Conservation (phyloP, 2,113 vertebrate species). For the Jacana jacana region DNA sequence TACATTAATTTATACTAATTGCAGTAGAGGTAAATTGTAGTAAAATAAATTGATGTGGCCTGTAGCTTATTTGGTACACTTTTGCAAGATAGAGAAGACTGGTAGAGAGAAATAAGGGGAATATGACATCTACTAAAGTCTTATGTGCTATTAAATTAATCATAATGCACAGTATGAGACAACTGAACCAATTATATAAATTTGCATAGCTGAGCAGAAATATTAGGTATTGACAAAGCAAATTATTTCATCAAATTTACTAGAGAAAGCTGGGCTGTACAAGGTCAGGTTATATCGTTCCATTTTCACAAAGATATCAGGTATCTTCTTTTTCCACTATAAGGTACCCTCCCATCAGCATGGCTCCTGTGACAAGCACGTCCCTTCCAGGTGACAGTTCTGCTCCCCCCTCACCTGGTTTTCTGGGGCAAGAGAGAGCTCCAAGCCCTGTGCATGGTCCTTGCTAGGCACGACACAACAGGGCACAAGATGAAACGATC, state of each 20-base stretch:
- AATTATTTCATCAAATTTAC: neutral
- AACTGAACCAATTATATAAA: neutral
- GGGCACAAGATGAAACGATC: rapidly evolving
- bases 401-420: neutral
- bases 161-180: neutral
- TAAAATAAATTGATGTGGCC: neutral
- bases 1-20: neutral
- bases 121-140: neutral
- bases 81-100: neutral
- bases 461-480: neutral
- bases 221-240: neutral
- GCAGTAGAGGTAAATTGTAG: neutral
- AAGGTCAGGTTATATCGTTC: neutral
- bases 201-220: neutral
- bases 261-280: neutral
- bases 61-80: neutral
- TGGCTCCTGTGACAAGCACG: neutral
- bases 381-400: neutral
- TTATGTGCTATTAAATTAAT: neutral
- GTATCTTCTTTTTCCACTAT: neutral
- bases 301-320: neutral
- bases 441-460: rapidly evolving
- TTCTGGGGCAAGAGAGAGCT: neutral
- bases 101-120: neutral
- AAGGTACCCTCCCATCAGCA: neutral